phyloP scores from a whole-genome alignment of 2,888 invertebrate species.

The Erebia palarica region DNA sequence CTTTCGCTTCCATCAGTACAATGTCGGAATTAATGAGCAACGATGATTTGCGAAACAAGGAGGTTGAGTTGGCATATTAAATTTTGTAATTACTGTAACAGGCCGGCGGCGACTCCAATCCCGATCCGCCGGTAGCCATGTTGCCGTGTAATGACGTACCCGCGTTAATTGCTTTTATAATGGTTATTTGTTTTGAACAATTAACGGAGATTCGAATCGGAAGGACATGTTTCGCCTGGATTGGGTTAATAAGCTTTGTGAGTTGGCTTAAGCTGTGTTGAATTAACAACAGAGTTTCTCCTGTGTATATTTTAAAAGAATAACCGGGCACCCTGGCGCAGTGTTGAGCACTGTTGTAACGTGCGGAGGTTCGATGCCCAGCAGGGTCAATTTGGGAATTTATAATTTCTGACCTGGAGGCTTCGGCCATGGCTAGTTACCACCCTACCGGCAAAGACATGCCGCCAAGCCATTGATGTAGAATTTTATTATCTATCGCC shows the following conservation, averaged over 20 bases:
- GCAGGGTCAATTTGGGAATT: too few species aligned
- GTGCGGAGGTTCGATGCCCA: too few species aligned
- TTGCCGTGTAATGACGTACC: conserved; percentile 31
- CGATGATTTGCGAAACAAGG: conserved; percentile 77
- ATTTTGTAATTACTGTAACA: conserved; percentile 64
- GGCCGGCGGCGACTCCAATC: conserved; percentile 48
- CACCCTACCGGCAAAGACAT: too few species aligned
- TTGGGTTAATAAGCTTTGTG: conserved; percentile 4
- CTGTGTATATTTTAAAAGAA: too few species aligned
- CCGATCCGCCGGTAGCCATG: conserved; percentile 34
- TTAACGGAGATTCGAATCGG: conserved; percentile 28
- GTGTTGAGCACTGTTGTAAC: too few species aligned
- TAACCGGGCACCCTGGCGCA: too few species aligned
- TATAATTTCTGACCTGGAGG: too few species aligned
- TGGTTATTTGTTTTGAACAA: conserved; percentile 32
- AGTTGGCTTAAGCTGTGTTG: neutral
- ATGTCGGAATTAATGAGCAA: conserved; percentile 67
- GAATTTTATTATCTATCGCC: too few species aligned
- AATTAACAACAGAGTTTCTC: neutral
- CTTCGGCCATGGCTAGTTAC: too few species aligned
- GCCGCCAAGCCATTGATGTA: too few species aligned
- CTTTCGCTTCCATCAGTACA: conserved; percentile 47
- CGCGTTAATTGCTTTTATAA: conserved; percentile 31
- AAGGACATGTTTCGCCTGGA: conserved; percentile 21
- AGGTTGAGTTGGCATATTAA: conserved; percentile 61